A percentile compares a stretch with the other conserved stretches of the same genome.
phyloP scores from a whole-genome alignment of 2,797 vertebrate species.

The Enteromius radiatus region DNA sequence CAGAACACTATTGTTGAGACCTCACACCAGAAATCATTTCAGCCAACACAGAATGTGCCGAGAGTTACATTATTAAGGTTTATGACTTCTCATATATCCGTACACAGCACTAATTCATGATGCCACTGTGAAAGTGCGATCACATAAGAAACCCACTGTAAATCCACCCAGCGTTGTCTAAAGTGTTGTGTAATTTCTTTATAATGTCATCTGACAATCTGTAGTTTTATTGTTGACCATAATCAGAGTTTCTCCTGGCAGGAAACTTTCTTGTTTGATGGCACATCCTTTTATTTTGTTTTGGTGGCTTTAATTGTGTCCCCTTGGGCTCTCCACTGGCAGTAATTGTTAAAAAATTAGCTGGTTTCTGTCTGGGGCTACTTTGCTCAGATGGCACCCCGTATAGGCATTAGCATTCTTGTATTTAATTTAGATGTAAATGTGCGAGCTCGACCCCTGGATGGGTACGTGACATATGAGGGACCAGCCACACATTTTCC shows the following conservation, averaged over 20 bases:
- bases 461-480: constrained; percentile 35
- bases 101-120: not conserved
- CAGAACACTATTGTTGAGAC: not conserved
- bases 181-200: not conserved
- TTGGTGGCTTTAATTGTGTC: constrained; percentile 72
- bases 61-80: constrained; percentile 13
- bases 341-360: constrained; percentile 61
- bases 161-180: not conserved
- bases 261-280: constrained; percentile 63
- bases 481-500: constrained; percentile 52
- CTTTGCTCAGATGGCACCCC: constrained; percentile 56
- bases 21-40: constrained; percentile 26
- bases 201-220: constrained; percentile 18
- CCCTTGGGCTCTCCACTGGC: constrained; percentile 64
- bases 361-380: constrained; percentile 59
- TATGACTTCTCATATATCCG: constrained; percentile 16
- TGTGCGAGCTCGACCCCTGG: constrained; percentile 45
- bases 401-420: constrained; percentile 55
- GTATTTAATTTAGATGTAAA: constrained; percentile 64
- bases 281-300: constrained; percentile 48
- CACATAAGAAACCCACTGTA: not conserved
- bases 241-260: constrained; percentile 24
- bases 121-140: not conserved
- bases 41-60: constrained; percentile 5
- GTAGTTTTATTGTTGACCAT: constrained; percentile 20